These are phyloP conservation scores for Scophthalmus maximus DNA, from an alignment of 2,113 vertebrate genomes.

Conservation along the genomic window DNA sequence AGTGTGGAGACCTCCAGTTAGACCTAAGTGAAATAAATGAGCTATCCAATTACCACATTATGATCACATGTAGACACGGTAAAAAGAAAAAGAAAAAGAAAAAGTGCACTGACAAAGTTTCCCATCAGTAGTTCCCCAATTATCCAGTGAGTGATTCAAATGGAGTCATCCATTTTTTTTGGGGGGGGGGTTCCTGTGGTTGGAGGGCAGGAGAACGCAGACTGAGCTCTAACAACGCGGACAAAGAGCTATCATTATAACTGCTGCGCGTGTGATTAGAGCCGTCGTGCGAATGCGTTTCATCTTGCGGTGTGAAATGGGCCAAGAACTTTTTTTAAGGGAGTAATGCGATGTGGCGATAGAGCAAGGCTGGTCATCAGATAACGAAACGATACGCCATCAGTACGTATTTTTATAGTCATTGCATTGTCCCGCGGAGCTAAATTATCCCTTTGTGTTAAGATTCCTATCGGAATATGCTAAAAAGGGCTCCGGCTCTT, in stretches of 20 bases:
- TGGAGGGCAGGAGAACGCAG: neutral
- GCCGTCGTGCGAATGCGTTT: conserved; percentile 12
- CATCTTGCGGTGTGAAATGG: conserved; percentile 16
- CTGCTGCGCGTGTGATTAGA: conserved; percentile 7
- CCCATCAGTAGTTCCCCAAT: conserved; percentile 25
- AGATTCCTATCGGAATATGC: conserved; percentile 41
- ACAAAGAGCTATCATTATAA: neutral
- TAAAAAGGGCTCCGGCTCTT: conserved; percentile 33
- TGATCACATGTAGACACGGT: conserved; percentile 54
- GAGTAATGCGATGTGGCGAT: neutral
- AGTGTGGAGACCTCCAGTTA: conserved; percentile 67
- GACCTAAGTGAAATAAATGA: conserved; percentile 78
- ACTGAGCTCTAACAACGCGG: conserved; percentile 1
- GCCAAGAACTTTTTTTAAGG: conserved; percentile 28
- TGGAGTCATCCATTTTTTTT: conserved; percentile 17
- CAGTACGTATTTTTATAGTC: conserved; percentile 14
- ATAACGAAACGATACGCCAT: conserved; percentile 11
- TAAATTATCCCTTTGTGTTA: conserved; percentile 24
- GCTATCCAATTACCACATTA: conserved; percentile 77
- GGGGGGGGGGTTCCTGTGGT: conserved; percentile 25
- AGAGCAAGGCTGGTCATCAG: neutral
- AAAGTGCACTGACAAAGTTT: conserved; percentile 18
- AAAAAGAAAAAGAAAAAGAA: conserved; percentile 10
- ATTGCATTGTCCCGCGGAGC: conserved; percentile 29
- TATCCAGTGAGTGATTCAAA: neutral